Conservation (phyloP, 2,797 vertebrate genomes). For the Xiphorhynchus erythropygius region DNA sequence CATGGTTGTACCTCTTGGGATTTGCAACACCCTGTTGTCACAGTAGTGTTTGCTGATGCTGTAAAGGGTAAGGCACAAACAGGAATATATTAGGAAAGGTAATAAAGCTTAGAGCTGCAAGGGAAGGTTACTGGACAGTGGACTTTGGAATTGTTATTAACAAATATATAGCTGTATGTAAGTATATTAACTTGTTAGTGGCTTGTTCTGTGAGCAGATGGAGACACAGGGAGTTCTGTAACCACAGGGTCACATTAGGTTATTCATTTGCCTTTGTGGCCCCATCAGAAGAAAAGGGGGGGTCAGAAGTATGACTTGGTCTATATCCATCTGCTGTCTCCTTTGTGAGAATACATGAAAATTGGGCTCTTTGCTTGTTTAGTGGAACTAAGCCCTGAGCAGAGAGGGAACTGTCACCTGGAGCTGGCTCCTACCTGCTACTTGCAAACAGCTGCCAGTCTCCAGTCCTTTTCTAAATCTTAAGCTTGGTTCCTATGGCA, state of each 20-base stretch:
- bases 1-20: neutral
- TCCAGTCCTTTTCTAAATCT: neutral
- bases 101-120: neutral
- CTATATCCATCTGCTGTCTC: neutral
- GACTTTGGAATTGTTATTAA: neutral
- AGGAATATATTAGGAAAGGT: neutral
- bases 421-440: neutral
- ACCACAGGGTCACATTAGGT: neutral
- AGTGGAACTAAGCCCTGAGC: neutral
- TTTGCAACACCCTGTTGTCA: fast-evolving
- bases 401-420: neutral
- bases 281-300: neutral
- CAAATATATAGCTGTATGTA: neutral
- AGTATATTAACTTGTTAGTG: neutral
- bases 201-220: neutral
- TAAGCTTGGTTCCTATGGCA: neutral
- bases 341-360: neutral
- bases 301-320: neutral
- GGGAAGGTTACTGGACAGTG: neutral
- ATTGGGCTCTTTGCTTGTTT: neutral
- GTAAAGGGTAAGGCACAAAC: neutral
- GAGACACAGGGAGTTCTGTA: neutral
- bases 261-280: neutral
- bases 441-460: neutral
- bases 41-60: neutral